Evolutionary conservation across 2,888 invertebrate species (phyloP).

Genomic region (Drosophila nigricruria): DNA sequence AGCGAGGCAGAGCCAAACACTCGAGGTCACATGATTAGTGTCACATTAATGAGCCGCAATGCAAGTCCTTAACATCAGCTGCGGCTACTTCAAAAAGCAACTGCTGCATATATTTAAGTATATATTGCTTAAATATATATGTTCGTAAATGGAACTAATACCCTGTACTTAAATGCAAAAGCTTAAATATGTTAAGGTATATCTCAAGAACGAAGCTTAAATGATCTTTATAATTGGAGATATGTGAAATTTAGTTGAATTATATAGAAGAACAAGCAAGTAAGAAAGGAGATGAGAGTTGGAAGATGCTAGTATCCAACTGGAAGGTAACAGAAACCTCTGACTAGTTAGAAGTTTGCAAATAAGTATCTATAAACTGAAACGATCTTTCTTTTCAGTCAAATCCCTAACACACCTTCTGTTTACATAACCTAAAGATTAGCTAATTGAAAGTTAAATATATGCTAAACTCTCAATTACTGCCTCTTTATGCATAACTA

Average conservation of each 20-base stretch:
- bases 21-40: slow-evolving; percentile 76
- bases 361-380: background rate
- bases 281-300: background rate
- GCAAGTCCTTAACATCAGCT: slow-evolving; percentile 39
- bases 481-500: slow-evolving; percentile 8
- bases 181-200: background rate
- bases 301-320: too few relatives aligned
- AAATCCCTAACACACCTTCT: background rate
- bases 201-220: background rate
- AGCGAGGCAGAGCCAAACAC: slow-evolving; percentile 60
- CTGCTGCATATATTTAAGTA: slow-evolving; percentile 9
- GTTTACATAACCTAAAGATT: background rate
- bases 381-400: background rate
- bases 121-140: slow-evolving; percentile 27
- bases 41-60: slow-evolving; percentile 55
- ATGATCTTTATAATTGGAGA: background rate
- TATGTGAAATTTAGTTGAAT: background rate
- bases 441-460: background rate
- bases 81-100: slow-evolving; percentile 49
- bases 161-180: slow-evolving; percentile 9
- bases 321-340: background rate
- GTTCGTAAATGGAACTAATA: slow-evolving; percentile 32
- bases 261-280: background rate
- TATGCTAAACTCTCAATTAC: background rate
- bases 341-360: background rate